Evolutionary conservation across 2,113 vertebrate genomes (phyloP), one percentile per base, ranked within the genome.

Genomic region (Martes martes): DNA sequence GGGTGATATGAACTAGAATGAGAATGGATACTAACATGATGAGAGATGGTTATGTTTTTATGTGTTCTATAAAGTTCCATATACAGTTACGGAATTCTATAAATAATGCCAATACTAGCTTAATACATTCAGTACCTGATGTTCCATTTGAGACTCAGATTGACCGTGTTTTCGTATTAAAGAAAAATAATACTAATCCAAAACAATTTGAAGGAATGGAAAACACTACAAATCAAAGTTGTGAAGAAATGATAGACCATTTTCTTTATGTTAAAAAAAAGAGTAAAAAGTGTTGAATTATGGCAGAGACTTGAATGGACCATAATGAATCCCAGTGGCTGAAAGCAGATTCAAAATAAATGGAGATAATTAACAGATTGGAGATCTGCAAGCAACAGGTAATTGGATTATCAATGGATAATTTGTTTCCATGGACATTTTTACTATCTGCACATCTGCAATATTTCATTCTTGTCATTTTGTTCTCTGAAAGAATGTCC

Each of bases 351-450:
- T 98, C 93, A 98, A 95, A 98, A 98, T 98, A 97, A 98, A 98
- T 98, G 92, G 96, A 98, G 82, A 97, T 98, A 99, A 98, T 99
- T 98, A 99, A 98, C 98, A 96, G 97, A 98, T 96, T 98, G 97
- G 97, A 98, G 94, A 98, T 98, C 98, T 98, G 97, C 94, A 98
- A 98, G 98, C 95, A 98, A 98, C 85, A 98, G 94, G 96, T 97
- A 98, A 98, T 98, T 98, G 95, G 93, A 98, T 98, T 98, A 98
- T 98, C 97, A 88, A 90, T 94, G 87, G 97, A 97, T 98, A 98
- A 98, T 98, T 98, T 97, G 89, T 98, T 99, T 98, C 95, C 81
- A 97, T 93, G 97, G 98, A 97, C 52, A 13, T 97, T 98, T 98
- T 98, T 97, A 97, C 94, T 98, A 82, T 97, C 94, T 97, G 87